Base-by-base conservation (phyloP, 1,140 invertebrate species). In the Adoxophyes honmai region DNA sequence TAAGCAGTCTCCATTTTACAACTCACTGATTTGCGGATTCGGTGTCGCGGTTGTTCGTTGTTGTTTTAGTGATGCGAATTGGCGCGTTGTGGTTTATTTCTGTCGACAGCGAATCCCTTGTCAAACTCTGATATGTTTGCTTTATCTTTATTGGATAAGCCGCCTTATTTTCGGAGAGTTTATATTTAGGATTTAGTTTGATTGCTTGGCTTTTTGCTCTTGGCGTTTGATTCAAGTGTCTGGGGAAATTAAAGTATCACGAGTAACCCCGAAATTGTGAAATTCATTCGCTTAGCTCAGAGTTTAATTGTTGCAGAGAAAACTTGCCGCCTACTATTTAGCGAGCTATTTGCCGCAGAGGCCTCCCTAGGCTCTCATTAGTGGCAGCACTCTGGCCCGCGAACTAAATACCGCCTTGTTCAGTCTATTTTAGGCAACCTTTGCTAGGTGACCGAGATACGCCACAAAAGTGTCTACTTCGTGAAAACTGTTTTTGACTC, bases 371-470 rank as follows among this genome's bases (percentile, higher is more conserved):
- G 15, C 11, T 14, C 38, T 39, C 38, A 39, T 39, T 39, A 39
- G 38, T 16, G 38, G 6, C 38, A 8, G 15, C 38, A 15, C 38
- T 39, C 5, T 9, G 38, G 10, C 38, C n/a, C 8, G 7, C 5
- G n/a, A 39, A 39, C 38, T 39, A 39, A 39, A 39, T 28, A 28
- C 21, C 15, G 38, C 14, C 38, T 38, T 38, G 36, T 38, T 38
- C 36, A 11, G 11, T 13, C 38, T 39, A 39, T 39, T 39, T 39
- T 15, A 15, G 38, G 15, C 38, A 15, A 7, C 21, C 21, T 28
- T 28, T 28, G 21, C 21, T 28, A 28, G 21, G 21, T 28, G 21
- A 28, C 21, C 21, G 21, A 2, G 21, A 28, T 28, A 28, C 21
- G 21, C 21, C n/a, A n/a, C n/a, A n/a, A n/a, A n/a, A n/a, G n/a